Base-by-base conservation (phyloP, 1,140 invertebrate genomes). In the Dysdera silvatica region DNA sequence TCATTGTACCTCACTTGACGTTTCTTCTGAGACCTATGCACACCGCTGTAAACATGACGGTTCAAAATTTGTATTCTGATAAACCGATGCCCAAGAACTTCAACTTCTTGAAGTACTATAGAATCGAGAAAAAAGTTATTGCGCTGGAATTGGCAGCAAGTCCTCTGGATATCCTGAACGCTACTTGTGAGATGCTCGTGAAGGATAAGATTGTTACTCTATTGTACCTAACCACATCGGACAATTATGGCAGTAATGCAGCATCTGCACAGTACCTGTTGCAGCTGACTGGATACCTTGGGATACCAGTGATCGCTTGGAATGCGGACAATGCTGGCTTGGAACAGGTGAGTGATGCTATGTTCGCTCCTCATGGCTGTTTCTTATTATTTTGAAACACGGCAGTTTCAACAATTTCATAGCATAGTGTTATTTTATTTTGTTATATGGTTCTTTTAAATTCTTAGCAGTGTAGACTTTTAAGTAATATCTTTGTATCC, bases 231-330 rank as follows among this genome's bases (percentile, higher is more conserved):
- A 92, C 91, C 86, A 94, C 93, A 77, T 87, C 90, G 74, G 89
- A 93, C 79, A 79, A 82, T 68, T 87, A 86, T 67, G 91, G 90
- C 28, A 81, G 88, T 56, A 90, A 88, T 74, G 92, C 90, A 47
- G 90, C 90, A 62, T 91, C 90, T 45, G 88, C 89, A 24, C 90
- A 94, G 76, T 95, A 94, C 77, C 92, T 95, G 75, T 82, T 94
- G 45, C 89, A 94, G 78, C 78, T 94, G 66, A 89, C 90, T 57
- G 87, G 87, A 32, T 91, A 91, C 76, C 73, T 84, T 29, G 85
- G 87, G 29, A 87, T 90, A 62, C 87, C 91, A 65, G 90, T 94
- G 7, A 91, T 95, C 66, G 65, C 89, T 0, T 94, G 91, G 90
- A 94, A 94, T 75, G 89, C 89, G 3, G 90, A 94, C 73, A 94